Base-by-base conservation (phyloP, 1,140 invertebrate genomes). In the Thalassaphorura encarpata region DNA sequence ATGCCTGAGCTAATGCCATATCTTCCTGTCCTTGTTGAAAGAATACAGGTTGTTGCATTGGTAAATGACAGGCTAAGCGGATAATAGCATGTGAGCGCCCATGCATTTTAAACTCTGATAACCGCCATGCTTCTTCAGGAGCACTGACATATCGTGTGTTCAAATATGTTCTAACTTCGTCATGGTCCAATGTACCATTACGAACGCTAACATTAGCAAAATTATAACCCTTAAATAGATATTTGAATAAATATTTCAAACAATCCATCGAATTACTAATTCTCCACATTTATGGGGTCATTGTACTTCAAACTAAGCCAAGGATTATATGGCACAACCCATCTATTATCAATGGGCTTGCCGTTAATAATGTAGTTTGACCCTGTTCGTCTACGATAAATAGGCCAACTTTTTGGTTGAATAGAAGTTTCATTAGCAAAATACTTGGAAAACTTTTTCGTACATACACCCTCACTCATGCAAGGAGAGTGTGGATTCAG, bases 301-400 rank as follows among this genome's bases (percentile, higher is more conserved):
- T 76, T 69, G 58, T 70, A 78, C 43, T 63, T 75, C 66, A 73
- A 70, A 8, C 63, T 70, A 16, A 79, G 66, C 4, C 75, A 52
- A 19, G 74, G 72, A 56, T 69, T 74, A 69, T 78, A 78, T 54
- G 75, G 75, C 36, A 77, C 75, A 52, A 78, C 63, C 72, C 72
- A 77, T 33, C 67, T 53, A 60, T 76, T 77, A 63, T 76, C 72
- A 36, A 75, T 64, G 29, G 21, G 1, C 21, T 39, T 18, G 3
- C 24, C 6, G n/a, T n/a, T 11, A 13, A 27, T 24, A 24, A 47
- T 26, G 6, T 8, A 8, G 11, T 6, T 5, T 11, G 45, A 6
- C 5, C 3, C 11, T 24, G 24, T 26, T 26, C 52, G 33, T 36
- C 62, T 4, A 28, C 67, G 33, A 54, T 72, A 71, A 21, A 59